Percentiles rank a stretch among this genome's conserved stretches.
Evolutionary conservation across 2,113 vertebrate genomes (phyloP).

Genomic region (Eurypyga helias): DNA sequence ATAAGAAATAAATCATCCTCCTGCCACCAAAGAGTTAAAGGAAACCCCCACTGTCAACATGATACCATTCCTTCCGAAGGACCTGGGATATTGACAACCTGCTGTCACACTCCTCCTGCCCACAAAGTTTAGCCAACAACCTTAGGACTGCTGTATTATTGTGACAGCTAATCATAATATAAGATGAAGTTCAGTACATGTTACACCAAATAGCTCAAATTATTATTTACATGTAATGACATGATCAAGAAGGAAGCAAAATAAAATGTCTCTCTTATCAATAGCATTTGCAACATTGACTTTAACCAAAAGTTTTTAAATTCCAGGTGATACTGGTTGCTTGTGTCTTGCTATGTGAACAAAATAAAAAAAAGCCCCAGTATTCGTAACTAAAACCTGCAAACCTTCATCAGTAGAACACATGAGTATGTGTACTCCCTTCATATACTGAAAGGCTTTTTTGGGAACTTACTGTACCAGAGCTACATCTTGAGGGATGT

Average conservation of each 20-base stretch:
- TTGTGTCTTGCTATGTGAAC: not conserved
- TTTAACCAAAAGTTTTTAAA: not conserved
- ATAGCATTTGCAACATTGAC: not conserved
- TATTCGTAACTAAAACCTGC: not conserved
- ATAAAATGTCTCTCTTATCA: not conserved
- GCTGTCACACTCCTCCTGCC: not conserved
- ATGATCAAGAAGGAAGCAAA: not conserved
- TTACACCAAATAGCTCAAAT: not conserved
- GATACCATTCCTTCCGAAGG: not conserved
- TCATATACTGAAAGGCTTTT: not conserved
- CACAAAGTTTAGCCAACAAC: not conserved
- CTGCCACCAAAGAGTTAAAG: not conserved
- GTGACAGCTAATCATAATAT: not conserved
- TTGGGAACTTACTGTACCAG: not conserved
- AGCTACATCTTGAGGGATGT: not conserved
- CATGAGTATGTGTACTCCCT: not conserved
- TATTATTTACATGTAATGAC: not conserved
- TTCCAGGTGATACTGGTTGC: not conserved
- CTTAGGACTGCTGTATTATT: not conserved
- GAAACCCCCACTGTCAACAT: not conserved
- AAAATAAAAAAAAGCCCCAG: not conserved
- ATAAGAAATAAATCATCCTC: not conserved
- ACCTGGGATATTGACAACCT: not conserved
- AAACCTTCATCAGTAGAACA: not conserved
- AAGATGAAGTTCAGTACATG: not conserved